Evolutionary conservation across 1,140 invertebrate species (phyloP), one percentile per base, ranked within the genome.

Genomic region (Trichogramma pretiosum): DNA sequence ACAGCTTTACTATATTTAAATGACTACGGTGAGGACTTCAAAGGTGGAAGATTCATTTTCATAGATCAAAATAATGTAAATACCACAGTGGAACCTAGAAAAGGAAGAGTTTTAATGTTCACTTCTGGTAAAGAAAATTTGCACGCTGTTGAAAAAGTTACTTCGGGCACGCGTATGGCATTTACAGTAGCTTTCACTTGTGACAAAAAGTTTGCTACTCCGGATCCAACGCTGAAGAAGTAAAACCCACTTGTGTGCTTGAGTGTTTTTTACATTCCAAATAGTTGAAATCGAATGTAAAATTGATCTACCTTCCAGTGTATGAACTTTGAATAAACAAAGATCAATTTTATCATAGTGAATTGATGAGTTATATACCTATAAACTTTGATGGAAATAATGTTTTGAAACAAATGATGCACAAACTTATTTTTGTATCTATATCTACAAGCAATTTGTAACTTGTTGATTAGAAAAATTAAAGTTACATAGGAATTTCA

Each of bases 161-260:
- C 70, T 5, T 76, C 76, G 21, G 89, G 89, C 11, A 74, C 73
- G 5, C 67, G 87, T 59, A 91, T 83, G 68, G 85, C 87, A 3
- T 72, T 91, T 32, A 91, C 86, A 1, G 77, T 93, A 38, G 87
- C 87, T 45, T 93, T 93, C 63, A 90, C 88, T 5, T 92, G 89
- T 74, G 81, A 92, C 67, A 59, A 67, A 37, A 68, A 74, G 36
- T 75, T 73, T 56, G 76, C 76, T 16, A 82, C 83, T 57, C 60
- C 72, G 22, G 79, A 84, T 69, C 81, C 5, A 61, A 23, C 18
- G 55, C 62, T 28, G 52, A 51, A 9, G 52, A 47, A 47, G 32
- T 43, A 1, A 58, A 58, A 50, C 44, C 54, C 10, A 21, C 41
- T n/a, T n/a, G n/a, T n/a, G n/a, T n/a, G n/a, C n/a, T n/a, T n/a